Percentiles rank a stretch among this genome's conserved stretches.
Conservation (phyloP, 1,140 invertebrate genomes). For the Notospermus geniculatus region DNA sequence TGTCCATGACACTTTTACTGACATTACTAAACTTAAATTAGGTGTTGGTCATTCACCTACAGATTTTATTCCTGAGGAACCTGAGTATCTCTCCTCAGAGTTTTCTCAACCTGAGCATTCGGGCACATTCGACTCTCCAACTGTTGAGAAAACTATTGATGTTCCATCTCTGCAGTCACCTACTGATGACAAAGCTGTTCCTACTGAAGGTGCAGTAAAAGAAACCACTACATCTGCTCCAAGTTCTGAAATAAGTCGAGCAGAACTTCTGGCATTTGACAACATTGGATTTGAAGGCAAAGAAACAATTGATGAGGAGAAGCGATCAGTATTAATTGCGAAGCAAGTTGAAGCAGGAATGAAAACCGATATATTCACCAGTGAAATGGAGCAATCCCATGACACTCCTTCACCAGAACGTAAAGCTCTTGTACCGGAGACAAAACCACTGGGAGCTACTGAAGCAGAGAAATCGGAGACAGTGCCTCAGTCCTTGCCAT, state of each 20-base stretch:
- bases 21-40: slow-evolving; percentile 24
- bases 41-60: slow-evolving; percentile 41
- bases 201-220: not conserved
- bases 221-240: not conserved
- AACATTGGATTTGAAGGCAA: slow-evolving; percentile 58
- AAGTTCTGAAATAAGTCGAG: slow-evolving; percentile 1
- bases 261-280: slow-evolving; percentile 51
- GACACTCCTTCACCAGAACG: not conserved
- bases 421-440: not conserved
- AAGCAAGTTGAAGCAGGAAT: not conserved
- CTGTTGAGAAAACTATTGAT: too few relatives aligned
- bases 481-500: not conserved
- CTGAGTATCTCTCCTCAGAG: slow-evolving; percentile 6
- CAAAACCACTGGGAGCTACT: not conserved
- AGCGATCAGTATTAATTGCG: slow-evolving; percentile 5
- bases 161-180: too few relatives aligned
- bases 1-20: slow-evolving; percentile 14
- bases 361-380: not conserved
- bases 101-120: not conserved
- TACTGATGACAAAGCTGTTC: not conserved
- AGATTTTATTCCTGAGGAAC: slow-evolving; percentile 35
- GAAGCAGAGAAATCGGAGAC: too few relatives aligned
- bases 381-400: not conserved
- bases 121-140: too few relatives aligned
- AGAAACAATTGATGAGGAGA: slow-evolving; percentile 47